Base-by-base conservation (phyloP, 2,888 invertebrate species). In the Mesorhabditis sp. region DNA sequence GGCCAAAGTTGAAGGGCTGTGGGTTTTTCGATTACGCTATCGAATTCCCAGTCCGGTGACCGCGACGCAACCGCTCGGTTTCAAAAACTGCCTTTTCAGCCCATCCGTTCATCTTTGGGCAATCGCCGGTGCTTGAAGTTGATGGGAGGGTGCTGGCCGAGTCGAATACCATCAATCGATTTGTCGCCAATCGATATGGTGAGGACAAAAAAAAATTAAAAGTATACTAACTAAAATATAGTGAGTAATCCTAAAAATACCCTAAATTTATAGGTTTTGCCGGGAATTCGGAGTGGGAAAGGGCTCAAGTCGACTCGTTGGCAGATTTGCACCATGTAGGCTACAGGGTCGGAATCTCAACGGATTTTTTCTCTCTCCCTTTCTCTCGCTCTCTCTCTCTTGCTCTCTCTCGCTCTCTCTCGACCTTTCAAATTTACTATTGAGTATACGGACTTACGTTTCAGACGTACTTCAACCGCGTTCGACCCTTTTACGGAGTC, bases 21-120 rank as follows among this genome's bases (percentile, higher is more conserved):
- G 58, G n/a, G 58, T 10, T 13, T 10, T n/a, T 50, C n/a, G 58
- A n/a, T 50, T 50, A 13, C 7, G 58, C 7, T 10, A 50, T 50
- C 7, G 7, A 50, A 50, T 50, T 50, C 10, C 7, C 58, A 50
- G 58, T 50, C 28, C 28, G 28, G 28, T 28, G 28, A 50, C 7
- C 2, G 58, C 7, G 58, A 13, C n/a, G 58, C n/a, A 50, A 50
- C 58, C n/a, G 58, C n/a, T 50, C 58, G n/a, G 58, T 50, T 50
- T n/a, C 7, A n/a, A 13, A 13, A 13, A 10, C 58, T 2, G 2
- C n/a, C n/a, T 50, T 50, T 50, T 50, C 58, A 50, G 58, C 58
- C n/a, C 58, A 50, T n/a, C 58, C 58, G 10, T 50, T 50, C n/a
- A 50, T 50, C n/a, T 50, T 50, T 50, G 58, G 58, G n/a, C 58